Conservation (phyloP, 2,888 invertebrate species). For the Gerris lacustris region DNA sequence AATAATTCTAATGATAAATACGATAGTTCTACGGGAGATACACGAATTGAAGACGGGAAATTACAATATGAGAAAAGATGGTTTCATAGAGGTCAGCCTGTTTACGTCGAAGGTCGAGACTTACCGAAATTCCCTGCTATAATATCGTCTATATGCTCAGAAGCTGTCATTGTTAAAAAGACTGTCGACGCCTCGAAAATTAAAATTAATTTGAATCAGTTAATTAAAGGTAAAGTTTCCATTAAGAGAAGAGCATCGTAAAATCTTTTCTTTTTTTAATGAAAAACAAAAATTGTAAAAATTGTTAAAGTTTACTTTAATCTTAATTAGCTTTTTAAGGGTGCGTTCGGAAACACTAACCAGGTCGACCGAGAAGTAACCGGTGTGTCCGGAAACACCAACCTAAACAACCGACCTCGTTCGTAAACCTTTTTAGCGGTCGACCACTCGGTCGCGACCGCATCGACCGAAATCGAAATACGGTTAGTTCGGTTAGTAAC, state of each 20-base stretch:
- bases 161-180: conserved; percentile 86
- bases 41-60: conserved; percentile 88
- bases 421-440: too few relatives aligned
- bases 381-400: too few relatives aligned
- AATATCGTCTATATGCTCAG: conserved; percentile 81
- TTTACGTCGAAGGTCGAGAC: conserved; percentile 82
- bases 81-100: conserved; percentile 89
- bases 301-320: too few relatives aligned
- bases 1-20: conserved; percentile 14
- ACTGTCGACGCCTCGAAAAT: conserved; percentile 63
- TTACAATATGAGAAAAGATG: conserved; percentile 83
- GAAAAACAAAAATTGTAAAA: too few relatives aligned
- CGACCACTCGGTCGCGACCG: too few relatives aligned
- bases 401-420: too few relatives aligned
- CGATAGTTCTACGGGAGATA: conserved; percentile 42
- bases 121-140: conserved; percentile 72
- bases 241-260: conserved; percentile 74
- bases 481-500: too few relatives aligned
- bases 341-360: too few relatives aligned
- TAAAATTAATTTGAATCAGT: conserved; percentile 67
- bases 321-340: too few relatives aligned
- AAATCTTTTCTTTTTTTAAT: conserved; percentile 20
- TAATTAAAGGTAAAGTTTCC: conserved; percentile 77
- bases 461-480: too few relatives aligned
- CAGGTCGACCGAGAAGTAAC: too few relatives aligned